A percentile compares a stretch with the other conserved stretches of the same genome.
phyloP scores from a whole-genome alignment of 1,140 invertebrate species.

The Tetramorium simillimum region DNA sequence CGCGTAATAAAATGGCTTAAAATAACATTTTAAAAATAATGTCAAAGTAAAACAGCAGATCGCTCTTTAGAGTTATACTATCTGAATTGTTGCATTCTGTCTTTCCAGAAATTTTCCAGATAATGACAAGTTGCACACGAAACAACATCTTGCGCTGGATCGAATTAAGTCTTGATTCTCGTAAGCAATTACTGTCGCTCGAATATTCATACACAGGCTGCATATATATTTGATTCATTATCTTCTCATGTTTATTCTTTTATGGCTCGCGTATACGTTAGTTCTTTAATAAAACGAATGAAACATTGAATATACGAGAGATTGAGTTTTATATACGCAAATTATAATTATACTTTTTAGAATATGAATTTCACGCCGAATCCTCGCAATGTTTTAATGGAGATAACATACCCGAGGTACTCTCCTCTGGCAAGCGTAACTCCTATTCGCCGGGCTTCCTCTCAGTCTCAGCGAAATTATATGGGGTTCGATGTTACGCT shows the following conservation, averaged over 20 bases:
- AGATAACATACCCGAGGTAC: conserved; percentile 43
- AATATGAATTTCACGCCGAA: conserved; percentile 49
- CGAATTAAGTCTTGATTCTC: neutral
- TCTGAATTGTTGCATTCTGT: neutral
- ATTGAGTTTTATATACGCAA: conserved; percentile 50
- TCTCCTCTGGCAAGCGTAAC: conserved; percentile 45
- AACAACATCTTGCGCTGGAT: neutral
- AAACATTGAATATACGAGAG: conserved; percentile 15
- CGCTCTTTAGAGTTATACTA: too few species aligned
- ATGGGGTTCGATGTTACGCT: conserved; percentile 48
- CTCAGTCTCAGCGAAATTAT: conserved; percentile 29
- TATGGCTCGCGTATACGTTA: neutral
- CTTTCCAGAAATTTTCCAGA: neutral
- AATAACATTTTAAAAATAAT: too few species aligned
- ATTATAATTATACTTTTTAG: conserved; percentile 57
- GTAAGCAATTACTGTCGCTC: neutral
- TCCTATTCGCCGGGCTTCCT: conserved; percentile 34
- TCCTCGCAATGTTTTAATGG: conserved; percentile 48
- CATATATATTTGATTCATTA: conserved; percentile 13
- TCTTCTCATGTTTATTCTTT: conserved; percentile 6
- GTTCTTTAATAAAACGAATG: conserved; percentile 40
- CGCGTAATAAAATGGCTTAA: neutral
- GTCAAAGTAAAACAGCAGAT: neutral
- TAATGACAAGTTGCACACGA: neutral
- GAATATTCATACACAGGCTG: neutral